Conservation (phyloP, 1,140 invertebrate genomes). For the Holotrichia oblita region DNA sequence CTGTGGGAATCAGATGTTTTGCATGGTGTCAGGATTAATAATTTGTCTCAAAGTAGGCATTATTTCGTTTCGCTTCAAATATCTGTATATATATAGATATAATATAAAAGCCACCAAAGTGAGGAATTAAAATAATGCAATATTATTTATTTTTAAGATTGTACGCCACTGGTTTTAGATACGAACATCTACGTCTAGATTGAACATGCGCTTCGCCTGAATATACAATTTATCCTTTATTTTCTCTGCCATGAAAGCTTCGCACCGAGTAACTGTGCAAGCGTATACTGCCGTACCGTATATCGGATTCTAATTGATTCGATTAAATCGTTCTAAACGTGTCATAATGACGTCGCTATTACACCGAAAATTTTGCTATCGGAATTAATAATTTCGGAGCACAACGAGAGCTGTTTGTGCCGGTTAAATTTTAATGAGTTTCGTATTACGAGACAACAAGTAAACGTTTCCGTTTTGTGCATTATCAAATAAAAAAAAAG, state of each 20-base stretch:
- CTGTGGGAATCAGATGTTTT: too few species aligned
- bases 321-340: conserved; percentile 32
- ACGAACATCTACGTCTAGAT: neutral
- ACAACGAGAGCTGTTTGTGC: neutral
- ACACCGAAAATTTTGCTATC: conserved; percentile 13
- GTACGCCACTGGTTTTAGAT: conserved; percentile 6
- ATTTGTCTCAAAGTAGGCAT: too few species aligned
- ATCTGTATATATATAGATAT: too few species aligned
- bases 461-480: neutral
- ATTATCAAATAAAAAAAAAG: neutral
- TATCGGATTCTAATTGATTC: conserved; percentile 14
- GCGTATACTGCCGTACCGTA: neutral
- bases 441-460: neutral
- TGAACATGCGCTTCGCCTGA: neutral
- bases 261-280: neutral
- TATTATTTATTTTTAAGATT: neutral
- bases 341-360: conserved; percentile 34
- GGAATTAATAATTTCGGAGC: conserved; percentile 15
- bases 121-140: too few species aligned
- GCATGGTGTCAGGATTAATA: too few species aligned
- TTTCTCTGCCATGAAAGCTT: conserved; percentile 21
- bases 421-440: neutral
- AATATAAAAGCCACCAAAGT: neutral
- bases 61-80: too few species aligned
- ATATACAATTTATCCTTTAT: conserved; percentile 35